Conservation (phyloP, 2,888 invertebrate genomes). For the Cantharis rustica region DNA sequence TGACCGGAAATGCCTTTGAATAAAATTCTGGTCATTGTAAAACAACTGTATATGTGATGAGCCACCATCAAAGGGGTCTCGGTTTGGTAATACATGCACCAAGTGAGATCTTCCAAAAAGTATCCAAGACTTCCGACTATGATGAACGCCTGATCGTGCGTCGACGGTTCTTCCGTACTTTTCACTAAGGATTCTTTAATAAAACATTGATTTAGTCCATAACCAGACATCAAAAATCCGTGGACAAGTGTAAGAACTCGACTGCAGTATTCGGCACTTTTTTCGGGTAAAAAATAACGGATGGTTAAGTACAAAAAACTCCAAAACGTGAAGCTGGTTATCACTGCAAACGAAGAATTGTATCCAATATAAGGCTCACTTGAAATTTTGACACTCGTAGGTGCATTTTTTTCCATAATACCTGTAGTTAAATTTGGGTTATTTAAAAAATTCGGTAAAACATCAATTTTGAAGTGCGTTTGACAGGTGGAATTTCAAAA, state of each 20-base stretch:
- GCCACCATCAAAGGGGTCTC: conserved; percentile 60
- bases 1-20: conserved; percentile 58
- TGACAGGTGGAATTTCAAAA: not conserved
- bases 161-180: conserved; percentile 44
- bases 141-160: conserved; percentile 47
- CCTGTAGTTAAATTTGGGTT: not conserved
- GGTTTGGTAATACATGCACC: conserved; percentile 62
- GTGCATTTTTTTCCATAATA: not conserved
- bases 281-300: conserved; percentile 30
- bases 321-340: conserved; percentile 38
- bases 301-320: conserved; percentile 36
- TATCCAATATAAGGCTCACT: not conserved
- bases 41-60: conserved; percentile 61
- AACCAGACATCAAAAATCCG: conserved; percentile 42
- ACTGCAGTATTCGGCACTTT: conserved; percentile 44
- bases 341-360: conserved; percentile 7
- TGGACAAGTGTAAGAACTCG: conserved; percentile 45
- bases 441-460: not conserved
- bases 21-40: conserved; percentile 60
- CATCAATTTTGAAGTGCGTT: not conserved
- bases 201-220: conserved; percentile 51
- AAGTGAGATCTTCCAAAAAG: conserved; percentile 65
- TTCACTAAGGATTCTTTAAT: conserved; percentile 44
- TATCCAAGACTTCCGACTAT: conserved; percentile 66
- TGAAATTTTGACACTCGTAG: not conserved